Percentiles rank a stretch among this genome's conserved stretches.
Conservation (phyloP, 2,888 invertebrate species). For the Schizaphis graminum region DNA sequence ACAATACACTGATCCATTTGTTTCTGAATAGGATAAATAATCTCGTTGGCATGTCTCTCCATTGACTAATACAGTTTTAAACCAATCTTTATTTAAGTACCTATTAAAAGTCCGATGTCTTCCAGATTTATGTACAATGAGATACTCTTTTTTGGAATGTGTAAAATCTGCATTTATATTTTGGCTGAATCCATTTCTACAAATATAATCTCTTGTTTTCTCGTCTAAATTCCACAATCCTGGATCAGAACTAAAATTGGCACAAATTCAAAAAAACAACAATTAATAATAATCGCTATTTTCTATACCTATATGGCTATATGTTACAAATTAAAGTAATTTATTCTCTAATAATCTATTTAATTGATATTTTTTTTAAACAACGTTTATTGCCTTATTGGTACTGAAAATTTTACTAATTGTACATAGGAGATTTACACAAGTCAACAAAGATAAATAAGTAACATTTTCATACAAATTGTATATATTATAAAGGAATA, state of each 20-base stretch:
- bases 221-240: slow-evolving; percentile 29
- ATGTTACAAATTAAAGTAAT: too few relatives aligned
- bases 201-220: slow-evolving; percentile 29
- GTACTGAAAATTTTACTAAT: slow-evolving; percentile 10
- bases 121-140: slow-evolving; percentile 8
- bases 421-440: slow-evolving; percentile 14
- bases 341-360: too few relatives aligned
- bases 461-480: neutral
- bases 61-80: slow-evolving; percentile 20
- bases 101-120: neutral
- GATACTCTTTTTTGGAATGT: slow-evolving; percentile 2
- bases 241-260: slow-evolving; percentile 29
- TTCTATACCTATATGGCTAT: neutral
- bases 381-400: neutral
- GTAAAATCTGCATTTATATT: slow-evolving; percentile 18
- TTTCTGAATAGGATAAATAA: slow-evolving; percentile 30
- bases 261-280: neutral
- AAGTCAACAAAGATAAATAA: neutral
- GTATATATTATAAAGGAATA: neutral
- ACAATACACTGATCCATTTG: slow-evolving; percentile 24
- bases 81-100: slow-evolving; percentile 20
- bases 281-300: slow-evolving; percentile 6
- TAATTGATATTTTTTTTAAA: neutral
- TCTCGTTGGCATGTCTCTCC: slow-evolving; percentile 34
- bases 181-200: slow-evolving; percentile 38